These are phyloP conservation scores for Damaliscus lunatus DNA, from an alignment of 2,113 vertebrate species.

Conservation along the genomic window DNA sequence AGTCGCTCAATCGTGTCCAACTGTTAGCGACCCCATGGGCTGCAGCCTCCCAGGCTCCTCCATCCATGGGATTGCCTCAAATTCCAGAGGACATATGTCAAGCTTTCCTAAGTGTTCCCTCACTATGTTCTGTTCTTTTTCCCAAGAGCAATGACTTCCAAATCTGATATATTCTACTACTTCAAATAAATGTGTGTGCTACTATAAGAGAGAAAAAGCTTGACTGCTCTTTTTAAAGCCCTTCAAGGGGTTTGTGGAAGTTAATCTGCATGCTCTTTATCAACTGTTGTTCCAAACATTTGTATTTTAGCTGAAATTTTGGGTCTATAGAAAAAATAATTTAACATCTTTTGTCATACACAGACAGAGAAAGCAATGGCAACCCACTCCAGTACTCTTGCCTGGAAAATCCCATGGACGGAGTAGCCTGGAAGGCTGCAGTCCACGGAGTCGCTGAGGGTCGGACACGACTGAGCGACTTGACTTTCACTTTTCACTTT, in stretches of 20 bases:
- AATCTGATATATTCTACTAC: too few species aligned
- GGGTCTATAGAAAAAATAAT: background rate
- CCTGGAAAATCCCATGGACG: too few species aligned
- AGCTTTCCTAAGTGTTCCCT: background rate
- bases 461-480: too few species aligned
- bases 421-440: too few species aligned
- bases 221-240: background rate
- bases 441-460: too few species aligned
- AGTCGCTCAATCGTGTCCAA: too few species aligned
- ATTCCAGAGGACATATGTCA: background rate
- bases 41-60: too few species aligned
- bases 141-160: background rate
- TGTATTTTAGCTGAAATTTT: background rate
- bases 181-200: background rate
- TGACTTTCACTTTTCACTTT: too few species aligned
- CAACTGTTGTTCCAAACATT: background rate
- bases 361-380: background rate
- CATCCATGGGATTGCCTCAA: too few species aligned
- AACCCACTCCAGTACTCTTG: too few species aligned
- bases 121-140: background rate
- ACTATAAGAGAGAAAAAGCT: background rate
- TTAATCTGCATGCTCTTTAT: background rate
- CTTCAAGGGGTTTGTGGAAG: background rate
- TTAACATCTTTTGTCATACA: background rate
- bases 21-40: too few species aligned